Percentiles rank a stretch among this genome's conserved stretches.
These are phyloP conservation scores for Zaprionus tsacasi DNA, from an alignment of 1,140 invertebrate species.

Conservation along the genomic window DNA sequence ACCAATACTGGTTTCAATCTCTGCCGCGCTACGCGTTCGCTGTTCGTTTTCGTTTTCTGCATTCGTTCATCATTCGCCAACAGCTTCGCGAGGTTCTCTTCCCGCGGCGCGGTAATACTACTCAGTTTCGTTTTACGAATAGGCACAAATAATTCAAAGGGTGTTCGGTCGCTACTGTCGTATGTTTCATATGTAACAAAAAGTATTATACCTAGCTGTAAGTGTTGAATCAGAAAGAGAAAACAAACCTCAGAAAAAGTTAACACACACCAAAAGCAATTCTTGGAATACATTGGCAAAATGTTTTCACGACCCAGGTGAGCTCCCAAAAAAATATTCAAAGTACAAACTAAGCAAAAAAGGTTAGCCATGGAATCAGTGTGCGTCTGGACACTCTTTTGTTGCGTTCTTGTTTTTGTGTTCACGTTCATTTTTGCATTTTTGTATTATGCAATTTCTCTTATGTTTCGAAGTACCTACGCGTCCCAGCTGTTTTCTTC, in stretches of 20 bases:
- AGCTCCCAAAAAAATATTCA: slow-evolving; percentile 30
- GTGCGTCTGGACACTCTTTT: slow-evolving; percentile 35
- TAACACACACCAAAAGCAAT: slow-evolving; percentile 50
- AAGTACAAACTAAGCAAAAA: not conserved
- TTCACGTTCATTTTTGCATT: slow-evolving; percentile 3
- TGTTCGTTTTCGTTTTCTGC: slow-evolving; percentile 15
- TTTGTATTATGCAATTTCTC: slow-evolving; percentile 45
- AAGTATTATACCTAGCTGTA: slow-evolving; percentile 60
- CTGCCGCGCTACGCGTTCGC: slow-evolving; percentile 30
- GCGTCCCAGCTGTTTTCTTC: slow-evolving; percentile 37
- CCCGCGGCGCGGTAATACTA: slow-evolving; percentile 36
- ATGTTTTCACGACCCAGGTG: slow-evolving; percentile 79
- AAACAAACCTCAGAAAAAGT: slow-evolving; percentile 9
- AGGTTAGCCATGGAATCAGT: slow-evolving; percentile 10
- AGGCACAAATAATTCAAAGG: slow-evolving; percentile 16
- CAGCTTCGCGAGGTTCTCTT: slow-evolving; percentile 38
- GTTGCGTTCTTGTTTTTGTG: slow-evolving; percentile 33
- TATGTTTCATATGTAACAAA: slow-evolving; percentile 37
- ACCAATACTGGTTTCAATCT: slow-evolving; percentile 26
- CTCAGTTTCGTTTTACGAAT: slow-evolving; percentile 34
- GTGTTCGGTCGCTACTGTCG: slow-evolving; percentile 41
- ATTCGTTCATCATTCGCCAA: slow-evolving; percentile 49
- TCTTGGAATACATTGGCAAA: slow-evolving; percentile 41
- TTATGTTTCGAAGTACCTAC: not conserved
- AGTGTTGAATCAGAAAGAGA: slow-evolving; percentile 35